Percentiles rank a stretch among this genome's conserved stretches.
phyloP scores from a whole-genome alignment of 1,140 invertebrate species.

The Delia radicum region DNA sequence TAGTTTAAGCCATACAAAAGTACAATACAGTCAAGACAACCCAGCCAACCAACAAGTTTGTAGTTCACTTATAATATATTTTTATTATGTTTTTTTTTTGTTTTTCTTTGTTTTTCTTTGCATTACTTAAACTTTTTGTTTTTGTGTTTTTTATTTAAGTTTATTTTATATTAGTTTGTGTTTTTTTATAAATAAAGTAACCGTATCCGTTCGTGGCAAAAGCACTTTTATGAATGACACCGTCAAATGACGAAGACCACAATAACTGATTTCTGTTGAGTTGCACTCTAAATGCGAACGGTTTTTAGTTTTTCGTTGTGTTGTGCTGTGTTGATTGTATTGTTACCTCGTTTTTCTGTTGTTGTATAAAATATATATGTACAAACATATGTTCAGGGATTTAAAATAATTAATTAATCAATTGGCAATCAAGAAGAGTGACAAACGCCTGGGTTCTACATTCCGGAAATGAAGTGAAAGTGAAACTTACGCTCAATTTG shows the following conservation, averaged over 20 bases:
- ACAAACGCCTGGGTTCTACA: no score
- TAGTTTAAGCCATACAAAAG: not conserved
- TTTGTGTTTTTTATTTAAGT: not conserved
- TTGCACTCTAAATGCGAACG: slow-evolving; percentile 22
- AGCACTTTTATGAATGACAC: slow-evolving; percentile 24
- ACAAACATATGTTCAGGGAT: no score
- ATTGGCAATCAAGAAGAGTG: no score
- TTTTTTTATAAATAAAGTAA: not conserved
- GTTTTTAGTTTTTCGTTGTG: slow-evolving; percentile 16
- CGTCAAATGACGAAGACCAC: slow-evolving; percentile 12
- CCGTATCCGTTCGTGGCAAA: slow-evolving; percentile 21
- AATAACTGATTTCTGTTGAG: slow-evolving; percentile 24
- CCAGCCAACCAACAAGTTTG: not conserved
- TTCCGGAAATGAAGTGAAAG: no score
- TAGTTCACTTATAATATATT: not conserved
- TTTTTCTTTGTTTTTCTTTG: not conserved
- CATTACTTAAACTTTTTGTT: not conserved
- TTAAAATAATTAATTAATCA: no score
- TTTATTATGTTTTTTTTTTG: not conserved
- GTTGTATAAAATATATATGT: no score
- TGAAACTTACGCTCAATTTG: no score
- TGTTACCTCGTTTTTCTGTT: slow-evolving; percentile 16
- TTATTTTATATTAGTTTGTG: not conserved
- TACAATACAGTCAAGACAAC: not conserved
- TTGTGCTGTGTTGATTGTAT: not conserved